Conservation (phyloP, 2,797 vertebrate species). For the Mionectes olivaceus region DNA sequence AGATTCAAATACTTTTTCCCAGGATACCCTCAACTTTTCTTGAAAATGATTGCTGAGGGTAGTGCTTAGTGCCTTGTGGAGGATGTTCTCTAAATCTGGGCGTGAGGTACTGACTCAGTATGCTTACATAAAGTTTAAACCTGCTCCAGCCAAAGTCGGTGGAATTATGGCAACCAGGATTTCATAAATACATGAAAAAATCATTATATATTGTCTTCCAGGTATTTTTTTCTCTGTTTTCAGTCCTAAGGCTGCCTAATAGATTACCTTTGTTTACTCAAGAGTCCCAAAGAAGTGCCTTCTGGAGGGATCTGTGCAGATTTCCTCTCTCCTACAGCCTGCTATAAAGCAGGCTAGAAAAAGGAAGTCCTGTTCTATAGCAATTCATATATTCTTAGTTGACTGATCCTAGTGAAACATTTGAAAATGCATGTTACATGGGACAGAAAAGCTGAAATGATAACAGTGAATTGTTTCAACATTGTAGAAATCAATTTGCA, state of each 20-base stretch:
- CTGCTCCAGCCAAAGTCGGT: neutral
- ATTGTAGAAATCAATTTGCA: constrained; percentile 18
- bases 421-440: neutral
- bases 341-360: neutral
- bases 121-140: neutral
- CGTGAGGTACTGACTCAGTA: neutral
- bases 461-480: constrained; percentile 22
- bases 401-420: neutral
- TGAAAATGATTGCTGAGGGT: neutral
- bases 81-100: neutral
- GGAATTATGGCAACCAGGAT: neutral
- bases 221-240: neutral
- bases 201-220: neutral
- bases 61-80: neutral
- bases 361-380: neutral
- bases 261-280: neutral
- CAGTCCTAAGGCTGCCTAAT: neutral
- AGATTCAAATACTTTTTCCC: neutral
- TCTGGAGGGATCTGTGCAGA: neutral
- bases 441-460: constrained; percentile 33
- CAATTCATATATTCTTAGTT: neutral
- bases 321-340: neutral
- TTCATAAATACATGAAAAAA: neutral
- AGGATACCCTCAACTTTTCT: neutral
- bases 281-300: neutral